Percentiles rank a stretch among this genome's conserved stretches.
Conservation (phyloP, 2,113 vertebrate genomes). For the Carettochelys insculpta region DNA sequence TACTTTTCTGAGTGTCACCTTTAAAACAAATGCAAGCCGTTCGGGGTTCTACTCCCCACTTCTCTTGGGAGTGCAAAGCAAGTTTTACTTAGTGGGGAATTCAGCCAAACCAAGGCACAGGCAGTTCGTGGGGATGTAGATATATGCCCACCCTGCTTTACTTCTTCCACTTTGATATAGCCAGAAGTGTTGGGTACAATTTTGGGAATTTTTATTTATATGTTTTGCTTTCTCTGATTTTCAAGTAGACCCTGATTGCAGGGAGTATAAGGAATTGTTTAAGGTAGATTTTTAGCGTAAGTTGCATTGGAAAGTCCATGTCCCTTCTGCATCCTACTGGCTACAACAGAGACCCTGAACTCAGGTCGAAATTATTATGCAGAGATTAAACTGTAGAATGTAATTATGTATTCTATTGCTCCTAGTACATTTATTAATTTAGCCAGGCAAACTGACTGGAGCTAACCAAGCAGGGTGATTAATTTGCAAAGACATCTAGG, state of each 20-base stretch:
- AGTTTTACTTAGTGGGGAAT: not conserved
- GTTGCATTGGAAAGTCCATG: slow-evolving; percentile 37
- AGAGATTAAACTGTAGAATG: slow-evolving; percentile 96
- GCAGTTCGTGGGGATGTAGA: not conserved
- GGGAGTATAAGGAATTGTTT: slow-evolving; percentile 30
- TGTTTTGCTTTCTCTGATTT: slow-evolving; percentile 41
- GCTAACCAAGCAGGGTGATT: slow-evolving; percentile 86
- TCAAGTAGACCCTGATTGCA: slow-evolving; percentile 36
- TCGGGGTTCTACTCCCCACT: not conserved
- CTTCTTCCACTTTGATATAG: not conserved
- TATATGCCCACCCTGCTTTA: not conserved
- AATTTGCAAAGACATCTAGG: slow-evolving; percentile 87
- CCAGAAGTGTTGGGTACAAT: not conserved
- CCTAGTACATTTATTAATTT: slow-evolving; percentile 92
- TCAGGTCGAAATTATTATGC: slow-evolving; percentile 86
- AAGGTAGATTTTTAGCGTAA: slow-evolving; percentile 57
- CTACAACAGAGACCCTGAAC: slow-evolving; percentile 71
- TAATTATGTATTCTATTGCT: slow-evolving; percentile 94
- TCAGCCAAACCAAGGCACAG: not conserved
- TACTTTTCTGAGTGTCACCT: not conserved
- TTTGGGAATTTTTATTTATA: slow-evolving; percentile 45
- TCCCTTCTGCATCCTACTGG: slow-evolving; percentile 64
- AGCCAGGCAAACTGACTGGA: slow-evolving; percentile 80
- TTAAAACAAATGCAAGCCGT: not conserved
- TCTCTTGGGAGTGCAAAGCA: not conserved